These are phyloP conservation scores for Craseonycteris thonglongyai DNA, from an alignment of 2,113 vertebrate species.

Conservation along the genomic window DNA sequence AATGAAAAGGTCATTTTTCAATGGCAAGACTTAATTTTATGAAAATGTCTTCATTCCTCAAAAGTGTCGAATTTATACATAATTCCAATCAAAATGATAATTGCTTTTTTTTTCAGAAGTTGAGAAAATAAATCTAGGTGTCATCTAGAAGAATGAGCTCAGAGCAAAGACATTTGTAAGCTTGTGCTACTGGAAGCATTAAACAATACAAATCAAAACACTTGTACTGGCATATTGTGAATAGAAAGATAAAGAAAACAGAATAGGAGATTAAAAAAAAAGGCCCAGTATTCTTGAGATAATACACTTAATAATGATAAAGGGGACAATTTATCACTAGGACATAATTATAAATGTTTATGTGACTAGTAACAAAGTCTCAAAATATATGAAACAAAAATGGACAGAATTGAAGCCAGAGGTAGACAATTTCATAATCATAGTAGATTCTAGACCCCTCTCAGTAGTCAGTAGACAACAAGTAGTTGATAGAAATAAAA, in stretches of 20 bases:
- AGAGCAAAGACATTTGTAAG: background rate
- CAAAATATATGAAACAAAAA: background rate
- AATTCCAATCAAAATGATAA: background rate
- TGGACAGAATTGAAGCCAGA: background rate
- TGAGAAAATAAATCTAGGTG: background rate
- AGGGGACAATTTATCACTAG: background rate
- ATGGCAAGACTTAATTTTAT: background rate
- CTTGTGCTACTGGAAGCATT: background rate
- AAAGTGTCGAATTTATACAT: background rate
- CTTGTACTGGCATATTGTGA: background rate
- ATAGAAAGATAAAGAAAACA: background rate
- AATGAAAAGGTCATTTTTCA: background rate
- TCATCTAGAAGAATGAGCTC: background rate
- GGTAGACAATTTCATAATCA: background rate
- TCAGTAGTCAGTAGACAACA: background rate
- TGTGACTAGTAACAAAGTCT: background rate
- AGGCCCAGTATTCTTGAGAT: background rate
- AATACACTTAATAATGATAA: background rate
- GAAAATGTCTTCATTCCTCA: background rate
- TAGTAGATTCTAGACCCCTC: background rate
- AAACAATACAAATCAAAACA: background rate
- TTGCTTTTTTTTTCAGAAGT: background rate
- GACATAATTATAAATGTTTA: background rate
- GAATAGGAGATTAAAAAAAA: background rate
- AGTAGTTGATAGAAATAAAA: background rate